Evolutionary conservation across 1,140 invertebrate genomes (phyloP).

Genomic region (Eriosoma lanigerum): DNA sequence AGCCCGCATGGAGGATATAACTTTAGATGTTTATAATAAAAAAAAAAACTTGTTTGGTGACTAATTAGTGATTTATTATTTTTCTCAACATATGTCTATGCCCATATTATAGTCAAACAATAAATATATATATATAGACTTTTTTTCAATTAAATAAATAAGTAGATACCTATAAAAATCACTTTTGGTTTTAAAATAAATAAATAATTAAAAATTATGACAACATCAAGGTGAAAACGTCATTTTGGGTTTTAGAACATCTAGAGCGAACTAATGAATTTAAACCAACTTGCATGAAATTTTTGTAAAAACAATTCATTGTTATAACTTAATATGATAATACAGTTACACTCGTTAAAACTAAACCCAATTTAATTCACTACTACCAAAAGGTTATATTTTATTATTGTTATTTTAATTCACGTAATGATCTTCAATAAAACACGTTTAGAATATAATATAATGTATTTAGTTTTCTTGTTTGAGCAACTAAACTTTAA

Average conservation of each 20-base stretch:
- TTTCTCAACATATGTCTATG: background rate
- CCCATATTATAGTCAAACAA: background rate
- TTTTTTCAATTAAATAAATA: background rate
- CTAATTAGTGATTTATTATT: background rate
- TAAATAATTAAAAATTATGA: slow-evolving; percentile 35
- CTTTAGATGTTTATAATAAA: too few species aligned
- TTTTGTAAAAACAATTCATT: too few species aligned
- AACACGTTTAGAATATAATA: background rate
- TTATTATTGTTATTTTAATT: slow-evolving; percentile 6
- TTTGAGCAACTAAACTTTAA: background rate
- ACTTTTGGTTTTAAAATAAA: background rate
- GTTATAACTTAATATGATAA: background rate
- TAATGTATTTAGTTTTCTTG: background rate
- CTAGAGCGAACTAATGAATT: background rate
- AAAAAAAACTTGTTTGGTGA: background rate
- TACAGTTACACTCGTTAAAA: background rate
- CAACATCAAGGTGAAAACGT: slow-evolving; percentile 14
- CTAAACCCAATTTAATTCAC: background rate
- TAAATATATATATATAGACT: background rate
- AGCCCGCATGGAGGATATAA: background rate
- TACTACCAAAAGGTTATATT: background rate
- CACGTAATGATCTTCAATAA: background rate
- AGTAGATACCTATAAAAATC: background rate
- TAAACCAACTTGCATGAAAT: background rate
- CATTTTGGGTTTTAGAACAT: background rate